Conservation (phyloP, 2,113 vertebrate genomes). For the Heliornis fulica region DNA sequence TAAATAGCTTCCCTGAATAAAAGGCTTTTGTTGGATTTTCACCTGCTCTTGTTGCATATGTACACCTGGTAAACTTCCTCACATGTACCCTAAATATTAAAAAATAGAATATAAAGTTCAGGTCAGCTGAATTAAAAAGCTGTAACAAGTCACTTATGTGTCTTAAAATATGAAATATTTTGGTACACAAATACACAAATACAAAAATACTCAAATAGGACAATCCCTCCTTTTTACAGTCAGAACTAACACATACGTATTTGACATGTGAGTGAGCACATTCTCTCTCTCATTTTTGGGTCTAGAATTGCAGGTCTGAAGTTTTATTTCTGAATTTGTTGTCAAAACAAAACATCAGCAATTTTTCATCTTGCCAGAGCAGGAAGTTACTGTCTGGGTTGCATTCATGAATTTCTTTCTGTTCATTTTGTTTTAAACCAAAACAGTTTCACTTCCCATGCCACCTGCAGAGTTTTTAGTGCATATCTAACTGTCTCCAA, state of each 20-base stretch:
- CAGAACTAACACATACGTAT: neutral
- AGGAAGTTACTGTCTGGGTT: conserved; percentile 50
- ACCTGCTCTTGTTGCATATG: neutral
- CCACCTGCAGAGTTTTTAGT: conserved; percentile 39
- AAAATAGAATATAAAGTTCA: neutral
- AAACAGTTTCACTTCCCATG: conserved; percentile 14
- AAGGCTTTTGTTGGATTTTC: conserved; percentile 31
- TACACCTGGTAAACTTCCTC: neutral
- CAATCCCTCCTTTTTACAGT: neutral
- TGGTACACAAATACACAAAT: neutral
- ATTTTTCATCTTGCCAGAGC: conserved; percentile 13
- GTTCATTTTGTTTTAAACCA: conserved; percentile 49
- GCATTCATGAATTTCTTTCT: conserved; percentile 40
- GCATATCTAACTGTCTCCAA: neutral
- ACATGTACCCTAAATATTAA: conserved; percentile 16
- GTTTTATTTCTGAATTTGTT: neutral
- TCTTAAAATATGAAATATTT: neutral
- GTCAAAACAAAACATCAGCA: conserved; percentile 27
- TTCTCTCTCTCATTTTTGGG: neutral
- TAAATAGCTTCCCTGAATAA: conserved; percentile 18
- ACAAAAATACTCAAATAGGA: neutral
- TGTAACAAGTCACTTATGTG: neutral
- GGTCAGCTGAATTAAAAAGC: neutral
- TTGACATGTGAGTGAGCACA: neutral
- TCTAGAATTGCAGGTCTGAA: neutral